phyloP scores from a whole-genome alignment of 2,797 vertebrate species.

The Poeciliopsis infans region DNA sequence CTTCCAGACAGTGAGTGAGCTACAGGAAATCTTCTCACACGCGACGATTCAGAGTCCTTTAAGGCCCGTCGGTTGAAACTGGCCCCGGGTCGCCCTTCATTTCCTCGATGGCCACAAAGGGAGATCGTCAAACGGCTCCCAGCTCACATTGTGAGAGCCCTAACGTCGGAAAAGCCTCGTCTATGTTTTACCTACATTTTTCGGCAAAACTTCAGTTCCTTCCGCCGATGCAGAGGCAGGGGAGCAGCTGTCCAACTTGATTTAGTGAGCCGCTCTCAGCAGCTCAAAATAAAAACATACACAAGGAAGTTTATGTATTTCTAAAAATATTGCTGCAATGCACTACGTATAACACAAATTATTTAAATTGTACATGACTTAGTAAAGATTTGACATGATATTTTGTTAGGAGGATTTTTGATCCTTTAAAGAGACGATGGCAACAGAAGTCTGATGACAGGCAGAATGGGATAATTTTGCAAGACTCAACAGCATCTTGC shows the following conservation, averaged over 20 bases:
- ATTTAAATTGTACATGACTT: not conserved
- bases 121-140: constrained; percentile 63
- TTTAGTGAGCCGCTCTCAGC: constrained; percentile 40
- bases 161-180: constrained; percentile 60
- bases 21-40: constrained; percentile 86
- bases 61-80: constrained; percentile 63
- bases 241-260: constrained; percentile 44
- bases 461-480: constrained; percentile 36
- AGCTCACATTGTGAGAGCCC: constrained; percentile 39
- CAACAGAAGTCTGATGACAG: constrained; percentile 25
- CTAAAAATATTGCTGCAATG: not conserved
- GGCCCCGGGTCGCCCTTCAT: constrained; percentile 65
- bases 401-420: constrained; percentile 8
- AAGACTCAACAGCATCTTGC: constrained; percentile 44
- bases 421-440: constrained; percentile 11
- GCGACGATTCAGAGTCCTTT: constrained; percentile 80
- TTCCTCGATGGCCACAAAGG: constrained; percentile 78
- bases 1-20: constrained; percentile 80
- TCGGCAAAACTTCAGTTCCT: constrained; percentile 61
- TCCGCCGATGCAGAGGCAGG: constrained; percentile 51
- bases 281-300: constrained; percentile 37
- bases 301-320: constrained; percentile 3
- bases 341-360: not conserved
- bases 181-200: constrained; percentile 49
- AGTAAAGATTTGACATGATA: not conserved